Base-by-base conservation (phyloP, 2,113 vertebrate genomes). In the Tachysurus fulvidraco region DNA sequence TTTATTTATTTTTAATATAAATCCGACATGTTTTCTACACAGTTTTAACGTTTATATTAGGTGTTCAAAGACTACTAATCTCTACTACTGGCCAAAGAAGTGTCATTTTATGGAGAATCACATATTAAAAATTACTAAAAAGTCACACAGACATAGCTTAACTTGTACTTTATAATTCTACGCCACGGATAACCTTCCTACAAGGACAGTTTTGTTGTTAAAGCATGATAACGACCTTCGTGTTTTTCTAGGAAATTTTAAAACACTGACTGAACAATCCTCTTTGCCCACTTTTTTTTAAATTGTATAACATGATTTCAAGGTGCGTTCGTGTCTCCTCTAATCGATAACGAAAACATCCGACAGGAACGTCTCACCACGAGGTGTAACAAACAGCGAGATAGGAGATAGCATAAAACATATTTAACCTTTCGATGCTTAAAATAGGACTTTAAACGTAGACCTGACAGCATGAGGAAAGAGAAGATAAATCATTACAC, bases 261-360 rank as follows among this genome's bases (percentile, higher is more conserved):
- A 74, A 77, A 76, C 36, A 76, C 28, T 36, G 13, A 16, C n/a
- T 28, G 64, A 69, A 30, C 65, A 76, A 76, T 76, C 21, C 21
- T 25, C 76, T 78, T 78, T 54, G 21, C 17, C 41, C 2, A 5
- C 5, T 77, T 52, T 52, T 16, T 71, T 6, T 60, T 67, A 13
- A 10, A 54, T 17, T 17, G 74, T 28, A 78, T 57, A 55, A 30
- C 13, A 2, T 4, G 14, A 79, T 28, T 57, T 79, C 76, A 79
- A 79, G 77, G 77, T 79, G 50, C 77, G 30, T 55, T 57, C 52
- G 19, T 11, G 28, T 57, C 52, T 57, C n/a, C 12, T 57, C n/a
- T 57, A 57, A 57, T 79, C 10, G 30, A 79, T 57, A 79, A 79
- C 77, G 57, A 79, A 79, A 79, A 54, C 50, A 57, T 79, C 28